A percentile compares a stretch with the other conserved stretches of the same genome.
Evolutionary conservation across 2,888 invertebrate genomes (phyloP).

Genomic region (Eumacrocentrus americanus): DNA sequence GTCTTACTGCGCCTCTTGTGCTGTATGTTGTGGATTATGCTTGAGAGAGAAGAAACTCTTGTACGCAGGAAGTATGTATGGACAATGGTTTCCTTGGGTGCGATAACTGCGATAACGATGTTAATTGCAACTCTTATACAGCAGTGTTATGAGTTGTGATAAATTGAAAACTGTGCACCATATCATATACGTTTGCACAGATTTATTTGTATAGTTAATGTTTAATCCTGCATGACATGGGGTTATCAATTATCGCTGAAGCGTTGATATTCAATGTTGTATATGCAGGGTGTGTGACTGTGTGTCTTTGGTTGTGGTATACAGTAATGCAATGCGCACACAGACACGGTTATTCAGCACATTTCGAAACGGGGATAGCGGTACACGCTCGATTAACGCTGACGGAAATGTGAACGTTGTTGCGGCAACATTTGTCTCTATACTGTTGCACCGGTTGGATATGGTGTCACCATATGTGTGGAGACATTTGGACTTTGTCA

Average conservation of each 20-base stretch:
- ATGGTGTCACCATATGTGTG: neutral
- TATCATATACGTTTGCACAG: too few relatives aligned
- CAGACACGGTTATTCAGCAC: neutral
- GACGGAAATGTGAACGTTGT: conserved; percentile 12
- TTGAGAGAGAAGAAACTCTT: neutral
- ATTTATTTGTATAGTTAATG: too few relatives aligned
- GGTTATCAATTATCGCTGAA: neutral
- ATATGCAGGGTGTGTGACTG: neutral
- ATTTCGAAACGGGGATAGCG: conserved; percentile 16
- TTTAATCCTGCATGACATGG: neutral
- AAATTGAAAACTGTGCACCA: neutral
- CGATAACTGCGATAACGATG: neutral
- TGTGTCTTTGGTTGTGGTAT: too few relatives aligned
- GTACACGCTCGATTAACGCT: conserved; percentile 21
- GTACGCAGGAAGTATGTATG: too few relatives aligned
- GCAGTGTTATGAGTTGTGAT: neutral
- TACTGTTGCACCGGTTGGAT: too few relatives aligned
- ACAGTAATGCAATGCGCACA: neutral
- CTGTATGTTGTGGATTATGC: neutral
- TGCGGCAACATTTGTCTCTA: conserved; percentile 7
- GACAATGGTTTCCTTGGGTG: neutral
- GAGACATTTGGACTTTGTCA: neutral
- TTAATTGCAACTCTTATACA: too few relatives aligned
- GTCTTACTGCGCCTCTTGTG: neutral
- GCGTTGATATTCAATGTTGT: neutral